phyloP scores from a whole-genome alignment of 1,140 invertebrate species.

The Drosophila grimshawi region DNA sequence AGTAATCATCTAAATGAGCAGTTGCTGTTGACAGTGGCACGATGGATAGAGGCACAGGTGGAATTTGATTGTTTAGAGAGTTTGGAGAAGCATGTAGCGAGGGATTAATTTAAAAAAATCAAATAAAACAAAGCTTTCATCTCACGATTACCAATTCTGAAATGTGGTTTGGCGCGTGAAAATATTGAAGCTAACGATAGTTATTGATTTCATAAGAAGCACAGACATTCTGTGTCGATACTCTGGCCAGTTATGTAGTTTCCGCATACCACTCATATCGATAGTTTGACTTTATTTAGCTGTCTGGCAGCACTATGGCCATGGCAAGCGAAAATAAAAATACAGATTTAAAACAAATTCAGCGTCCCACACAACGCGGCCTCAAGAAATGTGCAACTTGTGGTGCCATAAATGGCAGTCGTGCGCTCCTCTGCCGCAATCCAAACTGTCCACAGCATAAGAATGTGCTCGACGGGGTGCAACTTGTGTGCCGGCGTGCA shows the following conservation, averaged over 20 bases:
- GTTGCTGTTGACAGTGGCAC: constrained; percentile 91
- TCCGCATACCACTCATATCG: background rate
- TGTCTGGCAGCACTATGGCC: constrained; percentile 5
- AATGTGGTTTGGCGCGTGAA: background rate
- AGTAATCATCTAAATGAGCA: constrained; percentile 92
- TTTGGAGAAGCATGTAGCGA: constrained; percentile 3
- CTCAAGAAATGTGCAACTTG: constrained; percentile 68
- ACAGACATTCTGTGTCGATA: background rate
- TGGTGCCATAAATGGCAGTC: constrained; percentile 70
- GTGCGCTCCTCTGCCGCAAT: constrained; percentile 67
- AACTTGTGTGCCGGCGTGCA: constrained; percentile 48
- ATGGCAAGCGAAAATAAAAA: constrained; percentile 21
- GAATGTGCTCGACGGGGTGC: constrained; percentile 66
- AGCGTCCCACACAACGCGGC: constrained; percentile 53
- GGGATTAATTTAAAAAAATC: background rate
- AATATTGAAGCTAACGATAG: background rate
- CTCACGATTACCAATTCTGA: background rate
- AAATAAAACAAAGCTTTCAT: background rate
- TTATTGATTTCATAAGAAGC: background rate
- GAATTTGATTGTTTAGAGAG: constrained; percentile 86
- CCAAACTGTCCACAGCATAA: constrained; percentile 57
- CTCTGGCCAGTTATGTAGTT: no score
- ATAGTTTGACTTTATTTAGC: background rate
- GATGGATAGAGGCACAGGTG: constrained; percentile 92
- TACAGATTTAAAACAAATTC: constrained; percentile 30